Evolutionary conservation across 1,140 invertebrate genomes (phyloP).

Genomic region (Laupala kohalensis): DNA sequence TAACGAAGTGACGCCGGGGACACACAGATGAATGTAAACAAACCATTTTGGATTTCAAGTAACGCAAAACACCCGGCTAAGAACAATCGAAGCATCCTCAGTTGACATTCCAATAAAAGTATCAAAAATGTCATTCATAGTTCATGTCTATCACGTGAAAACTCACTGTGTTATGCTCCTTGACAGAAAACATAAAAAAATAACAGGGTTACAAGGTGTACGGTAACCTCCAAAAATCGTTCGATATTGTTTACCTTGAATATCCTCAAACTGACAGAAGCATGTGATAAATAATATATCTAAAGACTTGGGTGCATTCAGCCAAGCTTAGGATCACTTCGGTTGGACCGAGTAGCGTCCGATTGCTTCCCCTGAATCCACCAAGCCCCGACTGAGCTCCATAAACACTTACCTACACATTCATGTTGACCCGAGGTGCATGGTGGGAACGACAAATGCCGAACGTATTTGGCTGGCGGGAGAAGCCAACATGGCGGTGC

Average conservation of each 20-base stretch:
- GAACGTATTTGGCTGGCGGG: slow-evolving; percentile 4
- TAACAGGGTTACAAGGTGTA: neutral
- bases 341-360: slow-evolving; percentile 7
- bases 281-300: slow-evolving; percentile 10
- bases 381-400: slow-evolving; percentile 20
- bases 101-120: no score
- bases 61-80: neutral
- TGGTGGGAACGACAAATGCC: slow-evolving; percentile 18
- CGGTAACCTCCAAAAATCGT: neutral
- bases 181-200: neutral
- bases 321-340: slow-evolving; percentile 5
- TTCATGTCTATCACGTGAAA: neutral
- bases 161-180: neutral
- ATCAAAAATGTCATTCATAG: neutral
- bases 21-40: neutral
- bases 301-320: slow-evolving; percentile 1
- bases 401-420: slow-evolving; percentile 21
- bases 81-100: no score
- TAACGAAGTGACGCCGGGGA: neutral
- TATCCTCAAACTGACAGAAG: slow-evolving; percentile 14
- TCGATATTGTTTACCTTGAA: slow-evolving; percentile 15
- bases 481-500: slow-evolving; percentile 2
- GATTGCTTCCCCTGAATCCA: slow-evolving; percentile 18
- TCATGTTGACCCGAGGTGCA: slow-evolving; percentile 21
- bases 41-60: neutral